Evolutionary conservation across 1,140 invertebrate species (phyloP).

Genomic region (Procambarus virginalis): DNA sequence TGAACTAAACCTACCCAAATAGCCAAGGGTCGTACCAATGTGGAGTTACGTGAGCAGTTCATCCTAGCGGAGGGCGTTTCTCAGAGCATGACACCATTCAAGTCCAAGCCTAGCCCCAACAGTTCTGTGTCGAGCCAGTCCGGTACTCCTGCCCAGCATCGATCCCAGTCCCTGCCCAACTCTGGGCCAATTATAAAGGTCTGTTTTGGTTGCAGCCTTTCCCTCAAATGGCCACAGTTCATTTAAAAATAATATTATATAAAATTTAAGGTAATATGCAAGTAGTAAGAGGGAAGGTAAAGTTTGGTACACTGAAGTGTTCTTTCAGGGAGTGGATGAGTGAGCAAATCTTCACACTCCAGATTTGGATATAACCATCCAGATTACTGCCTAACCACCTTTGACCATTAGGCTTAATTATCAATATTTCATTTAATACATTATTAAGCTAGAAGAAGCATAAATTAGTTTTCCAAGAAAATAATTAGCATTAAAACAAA

Average conservation of each 20-base stretch:
- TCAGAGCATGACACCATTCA: constrained; percentile 97
- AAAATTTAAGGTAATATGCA: neutral
- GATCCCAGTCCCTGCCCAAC: constrained; percentile 78
- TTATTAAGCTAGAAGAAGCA: neutral
- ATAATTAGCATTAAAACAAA: neutral
- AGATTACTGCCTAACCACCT: neutral
- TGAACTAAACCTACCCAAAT: constrained; percentile 70
- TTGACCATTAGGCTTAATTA: neutral
- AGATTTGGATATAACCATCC: neutral
- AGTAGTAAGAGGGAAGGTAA: constrained; percentile 6
- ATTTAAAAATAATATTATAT: neutral
- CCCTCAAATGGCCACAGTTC: constrained; percentile 21
- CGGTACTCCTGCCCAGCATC: constrained; percentile 67
- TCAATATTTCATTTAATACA: neutral
- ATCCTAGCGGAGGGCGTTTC: constrained; percentile 97
- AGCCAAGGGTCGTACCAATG: constrained; percentile 99
- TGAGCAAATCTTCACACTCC: neutral
- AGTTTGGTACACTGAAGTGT: constrained; percentile 31
- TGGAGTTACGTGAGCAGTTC: constrained; percentile 98
- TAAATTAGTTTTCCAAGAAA: neutral
- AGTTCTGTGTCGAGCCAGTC: constrained; percentile 82
- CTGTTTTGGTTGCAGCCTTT: constrained; percentile 72
- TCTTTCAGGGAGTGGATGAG: neutral
- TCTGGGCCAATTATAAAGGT: constrained; percentile 96
- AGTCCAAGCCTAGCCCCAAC: constrained; percentile 81